Percentiles rank a stretch among this genome's conserved stretches.
phyloP scores from a whole-genome alignment of 2,797 vertebrate species.

The Lagocephalus sceleratus region DNA sequence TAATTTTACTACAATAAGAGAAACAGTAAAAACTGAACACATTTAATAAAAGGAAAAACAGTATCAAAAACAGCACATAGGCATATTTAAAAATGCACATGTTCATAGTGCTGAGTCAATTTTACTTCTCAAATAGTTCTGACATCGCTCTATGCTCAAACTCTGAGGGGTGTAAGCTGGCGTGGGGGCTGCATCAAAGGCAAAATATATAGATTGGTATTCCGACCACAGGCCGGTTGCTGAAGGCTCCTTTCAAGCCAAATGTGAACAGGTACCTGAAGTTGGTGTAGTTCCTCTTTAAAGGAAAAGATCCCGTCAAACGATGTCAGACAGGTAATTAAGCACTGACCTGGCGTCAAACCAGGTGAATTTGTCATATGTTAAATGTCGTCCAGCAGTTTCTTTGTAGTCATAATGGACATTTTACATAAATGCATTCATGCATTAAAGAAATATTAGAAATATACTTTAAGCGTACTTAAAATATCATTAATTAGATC shows the following conservation, averaged over 20 bases:
- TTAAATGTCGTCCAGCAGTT: too few relatives aligned
- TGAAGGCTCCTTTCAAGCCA: conserved; percentile 52
- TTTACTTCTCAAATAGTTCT: conserved; percentile 9
- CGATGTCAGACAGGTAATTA: conserved; percentile 17
- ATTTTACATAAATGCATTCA: too few relatives aligned
- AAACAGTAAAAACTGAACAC: background rate
- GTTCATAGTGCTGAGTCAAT: conserved; percentile 1
- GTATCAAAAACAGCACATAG: background rate
- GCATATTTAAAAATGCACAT: background rate
- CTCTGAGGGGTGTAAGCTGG: conserved; percentile 29
- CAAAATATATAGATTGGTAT: conserved; percentile 67
- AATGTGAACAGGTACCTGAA: conserved; percentile 48
- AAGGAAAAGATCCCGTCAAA: conserved; percentile 44
- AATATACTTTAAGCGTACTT: too few relatives aligned
- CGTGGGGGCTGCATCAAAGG: conserved; percentile 56
- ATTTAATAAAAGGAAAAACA: background rate
- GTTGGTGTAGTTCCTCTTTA: conserved; percentile 39
- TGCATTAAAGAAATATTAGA: too few relatives aligned
- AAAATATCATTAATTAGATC: too few relatives aligned
- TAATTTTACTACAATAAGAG: background rate
- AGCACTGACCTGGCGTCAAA: conserved; percentile 41
- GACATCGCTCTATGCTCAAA: conserved; percentile 35
- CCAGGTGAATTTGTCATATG: conserved; percentile 14
- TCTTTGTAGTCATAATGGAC: too few relatives aligned
- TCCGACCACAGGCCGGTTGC: conserved; percentile 56